Conservation (phyloP, 2,888 invertebrate genomes). For the Caenorhabditis sp. region DNA sequence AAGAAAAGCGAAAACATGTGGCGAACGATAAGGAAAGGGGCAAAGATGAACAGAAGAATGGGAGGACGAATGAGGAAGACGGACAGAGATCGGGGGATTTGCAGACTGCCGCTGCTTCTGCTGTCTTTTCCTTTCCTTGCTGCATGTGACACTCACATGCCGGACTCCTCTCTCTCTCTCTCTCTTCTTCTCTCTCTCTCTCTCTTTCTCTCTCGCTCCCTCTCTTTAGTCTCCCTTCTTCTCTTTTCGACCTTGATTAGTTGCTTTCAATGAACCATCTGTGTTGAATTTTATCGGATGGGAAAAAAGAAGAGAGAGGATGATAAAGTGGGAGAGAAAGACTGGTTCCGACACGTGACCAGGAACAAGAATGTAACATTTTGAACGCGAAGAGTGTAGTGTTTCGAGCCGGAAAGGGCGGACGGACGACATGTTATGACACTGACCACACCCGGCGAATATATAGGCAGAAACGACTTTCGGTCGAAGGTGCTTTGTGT, state of each 20-base stretch:
- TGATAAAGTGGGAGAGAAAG: not conserved
- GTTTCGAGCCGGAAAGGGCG: not conserved
- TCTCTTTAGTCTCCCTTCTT: not conserved
- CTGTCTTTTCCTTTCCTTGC: too few relatives aligned
- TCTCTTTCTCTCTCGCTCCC: slow-evolving; percentile 15
- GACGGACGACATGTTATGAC: not conserved
- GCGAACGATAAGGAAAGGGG: slow-evolving; percentile 1
- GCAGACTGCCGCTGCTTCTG: slow-evolving; percentile 14
- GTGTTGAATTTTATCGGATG: slow-evolving; percentile 16
- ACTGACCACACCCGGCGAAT: not conserved
- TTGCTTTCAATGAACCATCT: slow-evolving; percentile 28
- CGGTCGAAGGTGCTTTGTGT: slow-evolving; percentile 12
- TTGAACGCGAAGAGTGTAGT: slow-evolving; percentile 1
- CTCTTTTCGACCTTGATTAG: slow-evolving; percentile 25
- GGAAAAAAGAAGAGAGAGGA: not conserved
- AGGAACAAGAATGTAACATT: not conserved
- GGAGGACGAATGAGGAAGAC: slow-evolving; percentile 1
- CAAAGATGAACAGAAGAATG: slow-evolving; percentile 2
- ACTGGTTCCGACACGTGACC: not conserved
- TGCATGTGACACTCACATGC: slow-evolving; percentile 31
- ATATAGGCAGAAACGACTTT: slow-evolving; percentile 29
- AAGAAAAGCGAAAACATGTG: slow-evolving; percentile 13
- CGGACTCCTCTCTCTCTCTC: not conserved
- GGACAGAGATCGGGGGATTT: slow-evolving; percentile 14
- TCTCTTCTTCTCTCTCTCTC: slow-evolving; percentile 1